Conservation (phyloP, 2,113 vertebrate species). For the Carollia perspicillata region DNA sequence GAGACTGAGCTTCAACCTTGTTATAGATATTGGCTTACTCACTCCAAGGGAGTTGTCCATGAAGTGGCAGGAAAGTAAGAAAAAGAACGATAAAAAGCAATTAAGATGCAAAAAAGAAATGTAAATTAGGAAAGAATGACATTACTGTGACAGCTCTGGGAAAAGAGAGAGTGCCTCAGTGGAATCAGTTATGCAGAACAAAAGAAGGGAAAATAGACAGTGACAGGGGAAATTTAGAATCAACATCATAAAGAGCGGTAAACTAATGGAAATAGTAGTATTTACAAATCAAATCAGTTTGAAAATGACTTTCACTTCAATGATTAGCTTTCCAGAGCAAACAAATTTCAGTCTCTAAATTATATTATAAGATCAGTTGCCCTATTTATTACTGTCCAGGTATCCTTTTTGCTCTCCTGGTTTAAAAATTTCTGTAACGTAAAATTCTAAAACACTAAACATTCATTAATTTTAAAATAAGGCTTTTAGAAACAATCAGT, state of each 20-base stretch:
- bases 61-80: neutral
- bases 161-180: neutral
- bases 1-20: slow-evolving; percentile 17
- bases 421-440: neutral
- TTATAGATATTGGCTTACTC: neutral
- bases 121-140: neutral
- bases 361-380: neutral
- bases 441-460: neutral
- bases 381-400: neutral
- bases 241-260: neutral
- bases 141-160: neutral
- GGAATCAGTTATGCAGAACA: neutral
- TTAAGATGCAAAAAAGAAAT: neutral
- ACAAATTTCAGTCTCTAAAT: neutral
- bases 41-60: neutral
- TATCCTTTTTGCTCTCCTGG: neutral
- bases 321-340: neutral
- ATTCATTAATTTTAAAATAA: neutral
- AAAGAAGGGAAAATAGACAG: neutral
- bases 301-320: neutral
- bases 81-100: slow-evolving; percentile 16
- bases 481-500: neutral
- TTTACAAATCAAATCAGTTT: neutral
- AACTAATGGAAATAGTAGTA: neutral
- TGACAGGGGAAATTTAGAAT: neutral